Percentiles rank a stretch among this genome's conserved stretches.
These are phyloP conservation scores for Pachypanchax playfairii DNA, from an alignment of 2,113 vertebrate species.

Conservation along the genomic window DNA sequence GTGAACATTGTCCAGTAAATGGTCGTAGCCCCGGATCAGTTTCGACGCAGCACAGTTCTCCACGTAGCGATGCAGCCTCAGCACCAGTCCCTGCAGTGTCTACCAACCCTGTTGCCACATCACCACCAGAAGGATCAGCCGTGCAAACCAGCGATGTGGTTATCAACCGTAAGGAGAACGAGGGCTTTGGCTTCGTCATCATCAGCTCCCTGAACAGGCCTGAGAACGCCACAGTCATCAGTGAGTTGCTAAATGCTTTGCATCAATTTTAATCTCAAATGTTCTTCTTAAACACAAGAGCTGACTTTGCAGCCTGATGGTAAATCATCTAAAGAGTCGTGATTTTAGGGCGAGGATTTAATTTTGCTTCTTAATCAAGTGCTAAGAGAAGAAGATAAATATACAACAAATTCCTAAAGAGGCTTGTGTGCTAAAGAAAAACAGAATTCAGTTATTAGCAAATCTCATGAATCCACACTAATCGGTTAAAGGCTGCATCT, in stretches of 20 bases:
- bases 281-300: not conserved
- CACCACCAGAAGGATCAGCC: conserved; percentile 83
- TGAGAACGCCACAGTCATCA: conserved; percentile 90
- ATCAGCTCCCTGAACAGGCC: conserved; percentile 98
- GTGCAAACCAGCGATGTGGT: conserved; percentile 92
- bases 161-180: conserved; percentile 96
- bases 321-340: not conserved
- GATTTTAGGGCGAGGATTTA: not conserved
- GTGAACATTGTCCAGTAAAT: conserved; percentile 92
- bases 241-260: conserved; percentile 78
- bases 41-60: conserved; percentile 95
- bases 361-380: no score
- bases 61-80: conserved; percentile 86
- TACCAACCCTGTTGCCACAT: conserved; percentile 33
- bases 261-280: conserved; percentile 5
- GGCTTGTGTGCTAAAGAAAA: no score
- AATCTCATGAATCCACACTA: no score
- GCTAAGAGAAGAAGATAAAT: no score
- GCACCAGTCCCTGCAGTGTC: conserved; percentile 73
- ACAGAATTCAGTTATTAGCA: no score
- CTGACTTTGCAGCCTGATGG: conserved; percentile 3
- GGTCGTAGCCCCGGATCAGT: conserved; percentile 92
- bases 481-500: not conserved
- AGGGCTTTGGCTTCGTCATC: conserved; percentile 98
- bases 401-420: no score